These are phyloP conservation scores for Agrilus planipennis DNA, from an alignment of 1,140 invertebrate species.

Conservation along the genomic window DNA sequence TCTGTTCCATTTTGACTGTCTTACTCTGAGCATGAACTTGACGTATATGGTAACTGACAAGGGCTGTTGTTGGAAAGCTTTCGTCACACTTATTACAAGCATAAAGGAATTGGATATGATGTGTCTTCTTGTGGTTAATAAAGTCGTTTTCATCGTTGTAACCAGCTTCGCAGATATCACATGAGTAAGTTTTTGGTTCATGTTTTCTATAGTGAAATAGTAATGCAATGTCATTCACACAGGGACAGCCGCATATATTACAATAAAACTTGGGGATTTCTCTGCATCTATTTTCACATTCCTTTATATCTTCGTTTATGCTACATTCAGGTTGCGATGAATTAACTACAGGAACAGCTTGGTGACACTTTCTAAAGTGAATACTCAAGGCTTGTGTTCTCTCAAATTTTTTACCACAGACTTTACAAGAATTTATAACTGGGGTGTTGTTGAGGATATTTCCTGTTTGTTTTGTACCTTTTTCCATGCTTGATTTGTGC, in stretches of 20 bases:
- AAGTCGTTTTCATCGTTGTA: slow-evolving; percentile 3
- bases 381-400: slow-evolving; percentile 7
- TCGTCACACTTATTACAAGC: slow-evolving; percentile 11
- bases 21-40: slow-evolving; percentile 2
- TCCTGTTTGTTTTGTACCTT: too few relatives aligned
- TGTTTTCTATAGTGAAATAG: slow-evolving; percentile 6
- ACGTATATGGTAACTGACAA: slow-evolving; percentile 7
- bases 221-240: slow-evolving; percentile 4
- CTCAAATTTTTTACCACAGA: slow-evolving; percentile 9
- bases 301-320: too few relatives aligned
- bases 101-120: slow-evolving; percentile 6
- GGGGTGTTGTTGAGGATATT: too few relatives aligned
- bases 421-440: slow-evolving; percentile 7
- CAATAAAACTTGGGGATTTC: slow-evolving; percentile 6
- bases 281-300: too few relatives aligned
- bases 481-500: too few relatives aligned
- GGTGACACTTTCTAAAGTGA: slow-evolving; percentile 9
- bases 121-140: slow-evolving; percentile 10
- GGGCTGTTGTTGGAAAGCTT: slow-evolving; percentile 7
- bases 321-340: too few relatives aligned
- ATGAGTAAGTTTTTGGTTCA: slow-evolving; percentile 7
- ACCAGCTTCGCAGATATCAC: slow-evolving; percentile 5
- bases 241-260: slow-evolving; percentile 9
- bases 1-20: not conserved
- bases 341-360: too few relatives aligned